Base-by-base conservation (phyloP, 1,140 invertebrate genomes). In the Fopius arisanus region DNA sequence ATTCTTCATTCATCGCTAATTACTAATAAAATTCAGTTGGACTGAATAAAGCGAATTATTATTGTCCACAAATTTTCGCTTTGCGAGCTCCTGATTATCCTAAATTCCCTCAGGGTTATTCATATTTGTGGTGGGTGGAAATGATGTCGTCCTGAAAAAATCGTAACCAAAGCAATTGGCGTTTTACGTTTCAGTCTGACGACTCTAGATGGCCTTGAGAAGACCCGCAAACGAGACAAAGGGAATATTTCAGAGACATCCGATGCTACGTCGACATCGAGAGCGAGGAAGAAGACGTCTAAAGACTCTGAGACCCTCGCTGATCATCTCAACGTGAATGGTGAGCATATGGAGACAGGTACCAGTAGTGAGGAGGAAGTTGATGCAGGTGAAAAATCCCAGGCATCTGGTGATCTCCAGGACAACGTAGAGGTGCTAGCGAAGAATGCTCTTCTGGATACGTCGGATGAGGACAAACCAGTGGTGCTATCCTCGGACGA, bases 281-380 rank as follows among this genome's bases (percentile, higher is more conserved):
- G 72, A 72, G 74, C 65, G 68, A 73, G 67, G 21, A 76, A 75
- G 70, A 48, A 26, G 51, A 72, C 14, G 5, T 69, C 48, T 9
- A 67, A 78, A 72, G 77, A 81, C 41, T 63, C 70, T 5, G 77
- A 85, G 29, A 76, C 79, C 62, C 73, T 81, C 10, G 51, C 82
- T 68, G 77, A 85, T 77, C 81, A 82, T 40, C 76, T 83, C 41
- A 73, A 77, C 14, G 54, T 78, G 6, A 70, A 85, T 14, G 77
- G 67, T 9, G 59, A 77, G 19, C 31, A 63, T 12, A 4, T 26
- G n/a, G 19, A 69, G 23, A 51, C 26, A 10, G 69, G 48, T 62
- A 76, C 63, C 37, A 12, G 65, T 72, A 23, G 51, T 43, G 70
- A 76, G 78, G 16, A 75, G 40, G 65, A n/a, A 1, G 43, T 2